These are phyloP conservation scores for Onychostoma macrolepis DNA, from an alignment of 2,113 vertebrate genomes.

Conservation along the genomic window DNA sequence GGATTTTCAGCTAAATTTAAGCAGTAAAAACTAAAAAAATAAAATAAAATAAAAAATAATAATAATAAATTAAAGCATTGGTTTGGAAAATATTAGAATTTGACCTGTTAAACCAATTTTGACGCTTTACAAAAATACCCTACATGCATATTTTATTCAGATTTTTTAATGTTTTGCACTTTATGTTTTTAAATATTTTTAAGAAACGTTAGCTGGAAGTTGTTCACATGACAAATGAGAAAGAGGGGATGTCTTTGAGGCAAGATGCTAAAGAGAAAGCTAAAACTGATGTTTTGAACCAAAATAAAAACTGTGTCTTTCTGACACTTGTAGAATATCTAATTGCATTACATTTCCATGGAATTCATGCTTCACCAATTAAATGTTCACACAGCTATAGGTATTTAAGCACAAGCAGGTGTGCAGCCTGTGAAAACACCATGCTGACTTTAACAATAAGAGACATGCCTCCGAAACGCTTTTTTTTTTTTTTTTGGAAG, in stretches of 20 bases:
- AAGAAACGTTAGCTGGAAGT: neutral
- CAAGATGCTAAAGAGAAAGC: slow-evolving; percentile 42
- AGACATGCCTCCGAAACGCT: slow-evolving; percentile 5
- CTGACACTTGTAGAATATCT: neutral
- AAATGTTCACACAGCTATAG: slow-evolving; percentile 32
- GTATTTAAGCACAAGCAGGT: slow-evolving; percentile 43
- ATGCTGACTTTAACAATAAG: slow-evolving; percentile 31
- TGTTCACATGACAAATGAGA: neutral
- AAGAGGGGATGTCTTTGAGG: neutral
- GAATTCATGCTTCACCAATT: slow-evolving; percentile 47
- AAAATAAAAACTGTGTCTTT: neutral
- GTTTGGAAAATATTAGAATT: neutral
- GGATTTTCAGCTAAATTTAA: neutral
- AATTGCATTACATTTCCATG: slow-evolving; percentile 28
- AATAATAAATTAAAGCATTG: no score
- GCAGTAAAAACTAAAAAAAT: no score
- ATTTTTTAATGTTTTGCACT: neutral
- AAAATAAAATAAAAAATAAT: no score
- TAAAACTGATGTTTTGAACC: neutral
- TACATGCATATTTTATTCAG: neutral
- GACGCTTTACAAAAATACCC: neutral
- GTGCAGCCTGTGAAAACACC: slow-evolving; percentile 9
- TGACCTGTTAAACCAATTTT: neutral
- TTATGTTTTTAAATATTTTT: neutral
- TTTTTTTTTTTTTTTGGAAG: slow-evolving; percentile 48